phyloP scores from a whole-genome alignment of 2,113 vertebrate genomes.

The Pantherophis guttatus region DNA sequence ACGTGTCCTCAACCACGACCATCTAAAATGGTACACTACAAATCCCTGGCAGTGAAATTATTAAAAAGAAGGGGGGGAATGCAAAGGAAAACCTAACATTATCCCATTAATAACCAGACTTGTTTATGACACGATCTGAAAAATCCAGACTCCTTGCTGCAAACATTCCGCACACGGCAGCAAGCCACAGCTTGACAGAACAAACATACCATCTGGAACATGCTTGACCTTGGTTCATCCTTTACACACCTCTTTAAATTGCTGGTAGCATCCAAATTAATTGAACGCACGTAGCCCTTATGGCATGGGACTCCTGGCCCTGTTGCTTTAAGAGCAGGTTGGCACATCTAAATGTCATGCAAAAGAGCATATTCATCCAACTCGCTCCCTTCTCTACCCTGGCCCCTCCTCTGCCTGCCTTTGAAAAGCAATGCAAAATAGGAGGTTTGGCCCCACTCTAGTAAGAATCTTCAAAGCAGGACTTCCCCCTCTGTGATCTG shows the following conservation, averaged over 20 bases:
- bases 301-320: conserved; percentile 25
- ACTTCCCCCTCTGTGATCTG: conserved; percentile 62
- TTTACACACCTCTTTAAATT: conserved; percentile 51
- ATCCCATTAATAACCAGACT: conserved; percentile 16
- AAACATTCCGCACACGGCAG: conserved; percentile 31
- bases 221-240: conserved; percentile 32
- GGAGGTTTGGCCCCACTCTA: conserved; percentile 47
- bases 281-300: conserved; percentile 18
- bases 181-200: conserved; percentile 59
- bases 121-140: conserved; percentile 26
- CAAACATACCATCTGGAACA: conserved; percentile 39
- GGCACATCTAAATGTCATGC: conserved; percentile 51
- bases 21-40: neutral
- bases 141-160: conserved; percentile 39
- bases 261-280: conserved; percentile 49
- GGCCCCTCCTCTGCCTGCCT: neutral
- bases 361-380: conserved; percentile 7
- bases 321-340: conserved; percentile 43
- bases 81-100: conserved; percentile 17
- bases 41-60: conserved; percentile 19
- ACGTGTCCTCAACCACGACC: neutral
- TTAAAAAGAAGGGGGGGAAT: neutral
- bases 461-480: conserved; percentile 59
- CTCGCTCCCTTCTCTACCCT: neutral
- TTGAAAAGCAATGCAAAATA: conserved; percentile 57